phyloP scores from a whole-genome alignment of 2,113 vertebrate species.

The Diphyllodes magnificus region DNA sequence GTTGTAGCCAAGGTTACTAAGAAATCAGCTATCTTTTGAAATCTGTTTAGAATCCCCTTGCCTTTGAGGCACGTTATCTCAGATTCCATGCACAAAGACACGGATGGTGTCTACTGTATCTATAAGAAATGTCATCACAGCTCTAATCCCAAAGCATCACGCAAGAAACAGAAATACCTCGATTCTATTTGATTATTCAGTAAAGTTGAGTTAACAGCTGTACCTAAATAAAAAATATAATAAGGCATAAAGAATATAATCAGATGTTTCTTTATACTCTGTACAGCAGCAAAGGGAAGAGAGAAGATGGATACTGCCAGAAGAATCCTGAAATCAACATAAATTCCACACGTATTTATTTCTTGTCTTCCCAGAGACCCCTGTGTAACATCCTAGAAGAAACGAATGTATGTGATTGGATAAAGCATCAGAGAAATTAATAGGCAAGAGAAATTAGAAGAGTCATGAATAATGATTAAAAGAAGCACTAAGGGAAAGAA shows the following conservation, averaged over 20 bases:
- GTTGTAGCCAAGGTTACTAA: not conserved
- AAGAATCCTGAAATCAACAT: not conserved
- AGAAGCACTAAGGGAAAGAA: not conserved
- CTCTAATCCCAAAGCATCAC: not conserved
- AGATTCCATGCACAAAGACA: not conserved
- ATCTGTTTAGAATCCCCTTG: not conserved
- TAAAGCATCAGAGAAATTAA: not conserved
- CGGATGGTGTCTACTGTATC: not conserved
- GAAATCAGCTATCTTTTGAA: not conserved
- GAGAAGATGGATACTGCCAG: not conserved
- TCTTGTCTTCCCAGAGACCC: not conserved
- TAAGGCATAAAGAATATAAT: not conserved
- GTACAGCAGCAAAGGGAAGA: not conserved
- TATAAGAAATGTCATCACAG: not conserved
- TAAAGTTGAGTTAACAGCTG: not conserved
- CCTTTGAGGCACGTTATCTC: not conserved
- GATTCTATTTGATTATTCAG: not conserved
- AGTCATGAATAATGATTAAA: not conserved
- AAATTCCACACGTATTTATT: not conserved
- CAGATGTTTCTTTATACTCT: not conserved
- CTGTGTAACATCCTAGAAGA: not conserved
- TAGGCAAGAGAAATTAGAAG: not conserved
- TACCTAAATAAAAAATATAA: not conserved
- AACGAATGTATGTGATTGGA: not conserved
- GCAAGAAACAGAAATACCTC: not conserved